Conservation (phyloP, 2,113 vertebrate genomes). For the Rhinopomastus cyanomelas region DNA sequence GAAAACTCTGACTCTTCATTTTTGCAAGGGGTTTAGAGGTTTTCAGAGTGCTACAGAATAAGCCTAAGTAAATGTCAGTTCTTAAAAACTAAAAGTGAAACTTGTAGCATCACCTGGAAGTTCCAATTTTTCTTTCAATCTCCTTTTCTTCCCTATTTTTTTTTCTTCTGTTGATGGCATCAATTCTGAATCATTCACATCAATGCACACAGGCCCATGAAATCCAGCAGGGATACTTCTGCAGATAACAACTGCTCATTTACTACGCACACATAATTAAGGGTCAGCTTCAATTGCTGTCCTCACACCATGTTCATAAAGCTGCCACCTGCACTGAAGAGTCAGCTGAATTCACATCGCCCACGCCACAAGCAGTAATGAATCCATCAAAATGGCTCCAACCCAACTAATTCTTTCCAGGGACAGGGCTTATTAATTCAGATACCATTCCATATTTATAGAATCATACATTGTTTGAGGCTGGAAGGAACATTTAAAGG, state of each 20-base stretch:
- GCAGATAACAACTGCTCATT: not conserved
- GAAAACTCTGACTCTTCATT: not conserved
- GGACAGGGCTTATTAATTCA: not conserved
- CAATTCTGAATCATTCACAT: not conserved
- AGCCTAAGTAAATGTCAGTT: not conserved
- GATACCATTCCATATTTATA: not conserved
- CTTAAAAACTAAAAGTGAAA: not conserved
- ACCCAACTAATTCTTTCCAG: not conserved
- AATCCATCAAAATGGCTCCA: not conserved
- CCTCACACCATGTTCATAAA: not conserved
- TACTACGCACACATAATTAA: not conserved
- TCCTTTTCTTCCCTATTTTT: not conserved
- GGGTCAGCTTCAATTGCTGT: not conserved
- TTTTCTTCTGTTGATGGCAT: not conserved
- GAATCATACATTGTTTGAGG: not conserved
- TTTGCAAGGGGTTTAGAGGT: not conserved
- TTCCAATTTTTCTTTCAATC: not conserved
- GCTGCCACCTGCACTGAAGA: not conserved
- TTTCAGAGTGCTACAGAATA: not conserved
- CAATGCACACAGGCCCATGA: not conserved
- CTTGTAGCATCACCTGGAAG: not conserved
- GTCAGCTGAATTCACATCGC: not conserved
- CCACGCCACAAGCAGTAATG: not conserved
- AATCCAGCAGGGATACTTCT: not conserved
- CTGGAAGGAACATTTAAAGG: too few species aligned